Conservation (phyloP, 1,140 invertebrate species). For the Gonioctena quinquepunctata region DNA sequence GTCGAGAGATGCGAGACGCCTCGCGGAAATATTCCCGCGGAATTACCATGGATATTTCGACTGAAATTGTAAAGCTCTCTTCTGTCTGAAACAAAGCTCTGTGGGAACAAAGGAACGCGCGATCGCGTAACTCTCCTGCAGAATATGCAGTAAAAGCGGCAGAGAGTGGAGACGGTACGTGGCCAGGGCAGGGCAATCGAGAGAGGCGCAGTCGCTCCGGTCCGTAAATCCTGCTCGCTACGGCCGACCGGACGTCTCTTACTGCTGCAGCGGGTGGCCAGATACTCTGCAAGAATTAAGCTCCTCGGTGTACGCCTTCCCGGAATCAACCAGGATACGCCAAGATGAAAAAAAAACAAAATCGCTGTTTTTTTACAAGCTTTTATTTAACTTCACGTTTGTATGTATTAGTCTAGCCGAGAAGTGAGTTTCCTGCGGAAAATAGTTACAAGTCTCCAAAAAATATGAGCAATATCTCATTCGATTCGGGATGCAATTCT, state of each 20-base stretch:
- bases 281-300: no score
- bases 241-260: background rate
- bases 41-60: background rate
- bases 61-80: no score
- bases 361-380: no score
- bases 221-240: background rate
- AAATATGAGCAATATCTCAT: no score
- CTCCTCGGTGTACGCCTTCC: no score
- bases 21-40: background rate
- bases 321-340: no score
- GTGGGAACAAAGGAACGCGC: background rate
- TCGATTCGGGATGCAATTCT: no score
- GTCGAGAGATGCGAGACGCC: background rate
- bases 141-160: constrained; percentile 12
- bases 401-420: no score
- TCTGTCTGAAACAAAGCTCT: background rate
- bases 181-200: constrained; percentile 14
- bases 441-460: no score
- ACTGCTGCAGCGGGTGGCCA: background rate
- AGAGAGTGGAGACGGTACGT: constrained; percentile 1
- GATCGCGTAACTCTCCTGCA: constrained; percentile 9
- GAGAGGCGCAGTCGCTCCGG: constrained; percentile 7
- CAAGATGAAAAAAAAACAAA: no score
- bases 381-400: no score
- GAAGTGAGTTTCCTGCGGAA: no score